Base-by-base conservation (phyloP, 2,797 vertebrate genomes). In the Pipistrellus kuhlii region DNA sequence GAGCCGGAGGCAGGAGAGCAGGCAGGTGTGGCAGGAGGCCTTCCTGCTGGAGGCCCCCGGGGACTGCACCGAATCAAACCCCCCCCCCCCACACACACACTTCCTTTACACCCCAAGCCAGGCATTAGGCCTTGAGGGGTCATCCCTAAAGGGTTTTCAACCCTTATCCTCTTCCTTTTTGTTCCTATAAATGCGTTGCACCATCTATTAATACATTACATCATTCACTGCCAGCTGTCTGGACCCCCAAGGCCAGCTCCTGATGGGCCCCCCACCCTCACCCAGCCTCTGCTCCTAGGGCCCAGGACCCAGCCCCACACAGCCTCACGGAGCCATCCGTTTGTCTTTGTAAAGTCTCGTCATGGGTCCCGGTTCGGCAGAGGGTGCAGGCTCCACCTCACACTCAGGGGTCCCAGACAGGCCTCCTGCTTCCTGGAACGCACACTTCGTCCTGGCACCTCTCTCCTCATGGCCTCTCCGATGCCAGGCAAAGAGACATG, bases 121-220 rank as follows among this genome's bases (percentile, higher is more conserved):
- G 6, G 10, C 8, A 25, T 35, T 25, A 57, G 71, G 32, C 68
- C 51, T 7, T 21, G 3, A 21, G 35, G 75, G 4, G 5, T 51
- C 23, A 27, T 38, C n/a, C 64, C 10, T 12, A 10, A 86, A 59
- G 8, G 13, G 23, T 20, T 30, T 32, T 38, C 53, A 21, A 8
- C 9, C 38, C 77, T 53, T 44, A 27, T 27, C 14, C 21, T 46
- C 59, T n/a, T 78, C n/a, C 21, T 27, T 72, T 86, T 21, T 12
- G 44, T 15, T 48, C 32, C 20, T 38, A 21, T 2, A 0, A 0
- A 4, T 15, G 5, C 12, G 15, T 76, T 23, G 83, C 2, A 5
- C 30, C 27, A 30, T 11, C 69, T 3, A n/a, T n/a, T n/a, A n/a
- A n/a, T n/a, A 2, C 8, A 14, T 11, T 4, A 3, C 41, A 15